Percentiles rank a stretch among this genome's conserved stretches.
phyloP scores from a whole-genome alignment of 2,797 vertebrate genomes.

The Labeo calbasu region DNA sequence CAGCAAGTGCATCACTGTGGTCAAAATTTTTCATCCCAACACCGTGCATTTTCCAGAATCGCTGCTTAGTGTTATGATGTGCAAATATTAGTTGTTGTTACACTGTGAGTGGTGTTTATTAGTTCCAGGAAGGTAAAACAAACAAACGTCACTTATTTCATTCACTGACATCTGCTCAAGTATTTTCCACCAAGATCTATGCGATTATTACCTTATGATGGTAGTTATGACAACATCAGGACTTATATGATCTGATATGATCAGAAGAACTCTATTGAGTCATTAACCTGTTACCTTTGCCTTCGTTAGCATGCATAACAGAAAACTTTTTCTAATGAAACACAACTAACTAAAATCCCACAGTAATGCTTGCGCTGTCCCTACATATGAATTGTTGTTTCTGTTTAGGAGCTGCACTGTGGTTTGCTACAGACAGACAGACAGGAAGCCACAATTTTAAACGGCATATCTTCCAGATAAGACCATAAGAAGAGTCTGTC shows the following conservation, averaged over 20 bases:
- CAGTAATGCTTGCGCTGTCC: conserved; percentile 15
- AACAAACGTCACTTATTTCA: conserved; percentile 34
- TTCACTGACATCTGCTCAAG: background rate
- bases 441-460: conserved; percentile 69
- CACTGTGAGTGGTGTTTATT: background rate
- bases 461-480: conserved; percentile 63
- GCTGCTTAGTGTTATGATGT: background rate
- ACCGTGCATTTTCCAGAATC: background rate
- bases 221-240: conserved; percentile 24
- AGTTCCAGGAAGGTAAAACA: conserved; percentile 25
- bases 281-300: conserved; percentile 16
- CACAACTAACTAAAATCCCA: background rate
- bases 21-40: background rate
- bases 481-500: conserved; percentile 62
- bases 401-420: conserved; percentile 58
- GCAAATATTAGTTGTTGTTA: background rate
- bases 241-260: conserved; percentile 10
- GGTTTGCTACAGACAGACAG: conserved; percentile 63
- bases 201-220: conserved; percentile 21
- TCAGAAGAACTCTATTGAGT: background rate
- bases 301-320: background rate
- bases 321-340: background rate
- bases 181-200: conserved; percentile 22
- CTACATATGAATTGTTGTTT: conserved; percentile 50
- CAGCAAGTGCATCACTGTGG: background rate